These are phyloP conservation scores for Graphium colonna DNA, from an alignment of 2,888 invertebrate genomes.

Conservation along the genomic window DNA sequence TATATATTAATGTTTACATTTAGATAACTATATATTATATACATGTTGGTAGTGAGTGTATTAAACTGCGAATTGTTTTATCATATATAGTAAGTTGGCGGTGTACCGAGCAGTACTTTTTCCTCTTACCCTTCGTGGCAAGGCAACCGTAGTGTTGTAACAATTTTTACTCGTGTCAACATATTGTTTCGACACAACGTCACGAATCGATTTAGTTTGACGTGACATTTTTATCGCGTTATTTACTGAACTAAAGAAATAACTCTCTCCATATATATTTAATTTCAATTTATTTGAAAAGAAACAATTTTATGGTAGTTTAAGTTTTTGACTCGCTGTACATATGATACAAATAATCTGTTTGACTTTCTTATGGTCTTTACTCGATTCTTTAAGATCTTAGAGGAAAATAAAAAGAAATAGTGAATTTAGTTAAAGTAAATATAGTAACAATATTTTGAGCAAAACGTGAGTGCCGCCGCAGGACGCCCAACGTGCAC, in stretches of 20 bases:
- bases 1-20: conserved; percentile 1
- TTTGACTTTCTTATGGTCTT: no score
- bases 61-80: conserved; percentile 3
- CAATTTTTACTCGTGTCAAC: background rate
- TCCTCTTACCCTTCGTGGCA: background rate
- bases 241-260: background rate
- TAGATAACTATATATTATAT: background rate
- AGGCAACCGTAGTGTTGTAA: background rate
- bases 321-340: background rate
- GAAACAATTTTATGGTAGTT: background rate
- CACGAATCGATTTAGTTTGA: background rate
- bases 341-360: background rate
- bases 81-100: background rate
- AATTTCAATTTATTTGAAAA: no score
- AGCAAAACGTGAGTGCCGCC: conserved; percentile 36
- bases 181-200: background rate
- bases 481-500: conserved; percentile 32
- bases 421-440: background rate
- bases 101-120: background rate
- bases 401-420: background rate
- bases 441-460: conserved; percentile 33
- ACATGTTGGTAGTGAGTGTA: conserved; percentile 1
- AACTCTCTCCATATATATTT: background rate
- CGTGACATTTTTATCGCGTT: background rate
- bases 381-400: background rate